Percentiles rank a stretch among this genome's conserved stretches.
Conservation (phyloP, 2,113 vertebrate genomes). For the Bungarus multicinctus region DNA sequence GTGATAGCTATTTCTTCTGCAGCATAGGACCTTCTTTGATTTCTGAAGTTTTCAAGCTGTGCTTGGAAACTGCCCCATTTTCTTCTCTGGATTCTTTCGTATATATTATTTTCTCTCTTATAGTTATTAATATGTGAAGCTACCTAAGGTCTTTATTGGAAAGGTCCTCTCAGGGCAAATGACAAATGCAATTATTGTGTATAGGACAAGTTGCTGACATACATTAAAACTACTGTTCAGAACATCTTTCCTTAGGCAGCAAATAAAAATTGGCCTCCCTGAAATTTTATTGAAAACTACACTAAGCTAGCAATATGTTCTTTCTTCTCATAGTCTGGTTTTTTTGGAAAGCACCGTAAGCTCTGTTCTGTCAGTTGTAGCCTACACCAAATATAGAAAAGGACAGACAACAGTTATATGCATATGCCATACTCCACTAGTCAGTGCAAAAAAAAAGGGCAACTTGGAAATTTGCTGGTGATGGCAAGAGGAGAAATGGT, state of each 20-base stretch:
- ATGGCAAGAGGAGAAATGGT: background rate
- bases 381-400: background rate
- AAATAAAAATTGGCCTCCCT: background rate
- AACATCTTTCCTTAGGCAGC: background rate
- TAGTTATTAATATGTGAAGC: background rate
- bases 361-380: background rate
- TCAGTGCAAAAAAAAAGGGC: background rate
- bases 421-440: background rate
- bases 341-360: slow-evolving; percentile 18
- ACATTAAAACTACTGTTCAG: background rate
- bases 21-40: background rate
- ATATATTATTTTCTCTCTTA: background rate
- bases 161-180: background rate
- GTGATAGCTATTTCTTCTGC: background rate
- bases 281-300: background rate
- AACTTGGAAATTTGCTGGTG: slow-evolving; percentile 19
- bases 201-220: background rate
- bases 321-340: slow-evolving; percentile 13
- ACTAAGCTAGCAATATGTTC: background rate
- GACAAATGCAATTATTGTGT: background rate
- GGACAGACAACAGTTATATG: accelerated
- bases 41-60: background rate
- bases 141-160: background rate
- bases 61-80: background rate
- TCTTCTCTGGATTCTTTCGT: background rate